phyloP scores from a whole-genome alignment of 64 coral and sea anemone genomes.

The Montipora foliosa region DNA sequence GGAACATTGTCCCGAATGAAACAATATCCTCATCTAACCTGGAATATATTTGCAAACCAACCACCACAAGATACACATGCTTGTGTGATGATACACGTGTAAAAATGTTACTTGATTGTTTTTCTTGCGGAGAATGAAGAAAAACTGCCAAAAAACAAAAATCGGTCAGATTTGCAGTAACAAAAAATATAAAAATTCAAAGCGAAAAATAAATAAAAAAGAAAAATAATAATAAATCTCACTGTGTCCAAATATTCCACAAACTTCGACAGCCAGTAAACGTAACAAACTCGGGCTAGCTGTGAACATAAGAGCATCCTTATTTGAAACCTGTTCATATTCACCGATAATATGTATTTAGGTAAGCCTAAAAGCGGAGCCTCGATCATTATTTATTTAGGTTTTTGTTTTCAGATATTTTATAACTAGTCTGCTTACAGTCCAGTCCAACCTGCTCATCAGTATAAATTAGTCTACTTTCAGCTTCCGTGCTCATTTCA shows the following conservation, averaged over 20 bases:
- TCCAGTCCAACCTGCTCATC: too few species aligned
- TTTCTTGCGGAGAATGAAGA: constrained; percentile 97
- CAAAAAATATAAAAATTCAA: too few species aligned
- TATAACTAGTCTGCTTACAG: too few species aligned
- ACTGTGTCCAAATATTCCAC: constrained; percentile 97
- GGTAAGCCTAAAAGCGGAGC: background rate
- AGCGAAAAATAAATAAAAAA: too few species aligned
- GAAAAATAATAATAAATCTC: constrained; percentile 21
- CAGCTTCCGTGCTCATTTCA: too few species aligned
- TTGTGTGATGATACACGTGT: constrained; percentile 95
- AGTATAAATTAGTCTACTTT: too few species aligned
- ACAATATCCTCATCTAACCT: constrained; percentile 56
- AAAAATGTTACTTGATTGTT: constrained; percentile 88
- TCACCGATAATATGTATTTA: background rate
- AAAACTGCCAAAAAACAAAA: constrained; percentile 71
- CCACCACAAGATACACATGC: constrained; percentile 97
- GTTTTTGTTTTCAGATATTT: too few species aligned
- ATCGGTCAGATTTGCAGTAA: background rate
- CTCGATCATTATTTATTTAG: too few species aligned
- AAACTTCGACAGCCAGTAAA: constrained; percentile 94
- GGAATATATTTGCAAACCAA: constrained; percentile 93
- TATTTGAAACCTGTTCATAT: background rate
- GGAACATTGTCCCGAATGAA: too few species aligned
- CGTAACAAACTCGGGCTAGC: constrained; percentile 89
- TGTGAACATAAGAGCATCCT: constrained; percentile 15